These are phyloP conservation scores for Myotis daubentonii DNA, from an alignment of 2,797 vertebrate species.

Conservation along the genomic window DNA sequence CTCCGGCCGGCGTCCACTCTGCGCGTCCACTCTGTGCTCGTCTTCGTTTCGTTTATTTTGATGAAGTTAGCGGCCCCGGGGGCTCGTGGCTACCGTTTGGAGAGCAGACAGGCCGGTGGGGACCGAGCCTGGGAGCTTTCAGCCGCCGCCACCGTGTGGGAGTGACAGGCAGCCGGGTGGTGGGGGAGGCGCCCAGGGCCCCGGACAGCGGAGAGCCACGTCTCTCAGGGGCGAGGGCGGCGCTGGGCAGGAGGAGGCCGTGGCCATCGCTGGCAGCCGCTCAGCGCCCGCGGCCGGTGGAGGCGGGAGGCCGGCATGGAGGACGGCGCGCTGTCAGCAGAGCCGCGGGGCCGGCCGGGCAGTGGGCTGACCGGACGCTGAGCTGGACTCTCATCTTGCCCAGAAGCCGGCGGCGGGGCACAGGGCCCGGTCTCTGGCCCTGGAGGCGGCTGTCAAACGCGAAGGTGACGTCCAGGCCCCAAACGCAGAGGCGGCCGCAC, in stretches of 20 bases:
- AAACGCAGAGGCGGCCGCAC: background rate
- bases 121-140: rapidly evolving
- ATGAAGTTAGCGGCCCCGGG: background rate
- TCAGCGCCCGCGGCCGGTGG: rapidly evolving
- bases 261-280: rapidly evolving
- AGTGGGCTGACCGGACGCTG: rapidly evolving
- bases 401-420: background rate
- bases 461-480: background rate
- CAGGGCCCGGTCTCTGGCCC: background rate
- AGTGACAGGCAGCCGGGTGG: background rate
- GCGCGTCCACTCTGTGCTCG: no score
- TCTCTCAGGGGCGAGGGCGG: background rate
- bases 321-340: rapidly evolving
- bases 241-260: rapidly evolving
- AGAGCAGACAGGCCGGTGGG: background rate
- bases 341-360: background rate
- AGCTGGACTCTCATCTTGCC: background rate
- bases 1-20: no score
- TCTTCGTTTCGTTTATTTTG: background rate
- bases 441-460: background rate
- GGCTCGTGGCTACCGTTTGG: background rate
- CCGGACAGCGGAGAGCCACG: background rate
- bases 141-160: rapidly evolving
- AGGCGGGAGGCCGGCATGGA: rapidly evolving
- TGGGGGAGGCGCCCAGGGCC: background rate